Evolutionary conservation across 2,797 vertebrate species (phyloP).

Genomic region (Gambusia yucatana): DNA sequence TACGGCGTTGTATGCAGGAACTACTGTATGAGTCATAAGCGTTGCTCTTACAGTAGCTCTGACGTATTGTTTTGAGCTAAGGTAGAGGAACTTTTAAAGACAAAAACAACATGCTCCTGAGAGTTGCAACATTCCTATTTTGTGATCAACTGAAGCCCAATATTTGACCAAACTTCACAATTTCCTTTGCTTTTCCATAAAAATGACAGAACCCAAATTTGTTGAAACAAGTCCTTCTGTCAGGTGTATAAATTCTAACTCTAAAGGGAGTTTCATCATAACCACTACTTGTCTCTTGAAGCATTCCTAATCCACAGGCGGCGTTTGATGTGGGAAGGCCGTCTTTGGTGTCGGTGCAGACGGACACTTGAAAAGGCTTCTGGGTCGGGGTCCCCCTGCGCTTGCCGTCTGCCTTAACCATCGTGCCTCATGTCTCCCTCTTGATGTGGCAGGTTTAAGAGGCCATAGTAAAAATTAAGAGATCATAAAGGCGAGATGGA

Average conservation of each 20-base stretch:
- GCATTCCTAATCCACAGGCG: constrained; percentile 27
- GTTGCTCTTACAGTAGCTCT: constrained; percentile 13
- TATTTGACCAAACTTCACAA: background rate
- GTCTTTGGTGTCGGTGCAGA: constrained; percentile 50
- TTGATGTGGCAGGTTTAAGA: constrained; percentile 70
- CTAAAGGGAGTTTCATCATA: constrained; percentile 18
- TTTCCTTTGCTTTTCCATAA: background rate
- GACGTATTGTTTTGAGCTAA: constrained; percentile 1
- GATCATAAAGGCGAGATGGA: constrained; percentile 68
- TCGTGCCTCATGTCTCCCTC: constrained; percentile 39
- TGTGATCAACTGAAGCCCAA: background rate
- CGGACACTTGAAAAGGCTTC: constrained; percentile 54
- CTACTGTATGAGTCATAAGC: constrained; percentile 48
- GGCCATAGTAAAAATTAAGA: constrained; percentile 59
- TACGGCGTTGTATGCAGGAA: constrained; percentile 40
- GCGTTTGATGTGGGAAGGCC: constrained; percentile 66
- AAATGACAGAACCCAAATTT: background rate
- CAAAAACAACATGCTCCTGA: background rate
- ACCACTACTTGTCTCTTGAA: constrained; percentile 41
- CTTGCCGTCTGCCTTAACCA: constrained; percentile 57
- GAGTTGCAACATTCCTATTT: background rate
- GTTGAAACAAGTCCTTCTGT: constrained; percentile 8
- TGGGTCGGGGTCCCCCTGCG: constrained; percentile 56
- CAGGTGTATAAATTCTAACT: constrained; percentile 50
- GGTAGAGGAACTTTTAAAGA: constrained; percentile 1